Base-by-base conservation (phyloP, 2,113 vertebrate species). In the Suncus etruscus region DNA sequence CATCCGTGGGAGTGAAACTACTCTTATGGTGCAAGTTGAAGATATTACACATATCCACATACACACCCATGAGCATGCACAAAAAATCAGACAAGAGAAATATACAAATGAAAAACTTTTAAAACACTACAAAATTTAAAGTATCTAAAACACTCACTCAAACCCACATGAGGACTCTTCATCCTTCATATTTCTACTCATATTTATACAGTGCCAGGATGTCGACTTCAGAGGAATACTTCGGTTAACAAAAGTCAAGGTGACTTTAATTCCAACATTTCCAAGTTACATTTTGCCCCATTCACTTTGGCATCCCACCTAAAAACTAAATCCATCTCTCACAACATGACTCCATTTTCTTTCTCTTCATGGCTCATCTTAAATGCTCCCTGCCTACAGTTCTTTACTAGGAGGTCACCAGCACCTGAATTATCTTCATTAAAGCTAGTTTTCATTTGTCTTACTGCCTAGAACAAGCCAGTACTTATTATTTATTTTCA, bases 401-500 rank as follows among this genome's bases (percentile, higher is more conserved):
- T 68, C 91, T 58, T 20, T 5, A 75, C 58, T 27, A 65, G 84
- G 58, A 65, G 84, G 65, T 82, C 72, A 0, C 69, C 66, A 54
- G 87, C 14, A 18, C 32, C 20, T 1, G n/a, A 20, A 15, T 92
- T 58, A 63, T 50, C 81, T 92, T 90, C 45, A 58, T 84, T 72
- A 48, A 77, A 86, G 61, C 32, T 31, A 25, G 88, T 79, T 83
- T 87, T 45, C 94, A 92, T 75, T 95, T 94, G 72, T 88, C 74
- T 85, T 68, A 83, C 79, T 70, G 32, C 20, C 20, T 29, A 73
- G 51, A 63, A 54, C 76, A 63, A 89, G 74, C 8, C 81, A 24
- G n/a, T n/a, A 58, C 51, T 94, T 93, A 79, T 73, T 81, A 91
- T 1, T 65, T 24, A 20, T 73, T 86, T 81, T 83, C 48, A 87